Base-by-base conservation (phyloP, 1,140 invertebrate genomes). In the Caenorhabditis brenneri region DNA sequence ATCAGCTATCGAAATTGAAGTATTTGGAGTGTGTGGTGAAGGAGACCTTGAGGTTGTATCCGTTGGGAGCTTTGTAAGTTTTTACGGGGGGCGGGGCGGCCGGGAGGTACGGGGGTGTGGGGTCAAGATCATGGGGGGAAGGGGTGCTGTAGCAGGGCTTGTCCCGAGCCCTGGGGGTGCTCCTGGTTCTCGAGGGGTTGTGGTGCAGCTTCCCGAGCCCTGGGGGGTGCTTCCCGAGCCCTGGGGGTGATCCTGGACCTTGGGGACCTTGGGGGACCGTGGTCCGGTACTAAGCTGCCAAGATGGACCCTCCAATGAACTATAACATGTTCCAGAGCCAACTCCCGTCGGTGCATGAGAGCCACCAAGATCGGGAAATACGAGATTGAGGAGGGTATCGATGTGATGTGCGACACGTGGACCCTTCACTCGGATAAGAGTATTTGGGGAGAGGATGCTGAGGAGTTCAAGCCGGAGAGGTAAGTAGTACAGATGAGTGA, bases 381-480 rank as follows among this genome's bases (percentile, higher is more conserved):
- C 12, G 65, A 39, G 5, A 87, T 91, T 39, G 85, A 84, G n/a
- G 88, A 88, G 69, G 91, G 88, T 0, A 84, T 85, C 22, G 81
- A 85, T 15, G 80, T 91, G 3, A 53, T 74, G 16, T 85, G 91
- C n/a, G 85, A 88, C 10, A 82, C 89, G 4, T 87, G 85, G 60
- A 87, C 85, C 9, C 65, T 91, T 19, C 91, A 91, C 81, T 79
- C 85, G 46, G 88, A 90, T 84, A 88, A 89, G 22, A 84, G 87
- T 22, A 80, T 88, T 49, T 91, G 89, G 88, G 85, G 88, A 33
- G 87, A 90, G 27, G 90, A 84, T 65, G 82, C 91, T 1, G 83
- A 90, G 12, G 88, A 82, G 81, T 91, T 91, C 84, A 83, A 88
- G 48, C 91, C 91, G 0, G 91, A 91, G 58, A 88, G 91, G 80